Evolutionary conservation across 2,888 invertebrate genomes (phyloP).

Genomic region (Dyspetes luteomarginatus): DNA sequence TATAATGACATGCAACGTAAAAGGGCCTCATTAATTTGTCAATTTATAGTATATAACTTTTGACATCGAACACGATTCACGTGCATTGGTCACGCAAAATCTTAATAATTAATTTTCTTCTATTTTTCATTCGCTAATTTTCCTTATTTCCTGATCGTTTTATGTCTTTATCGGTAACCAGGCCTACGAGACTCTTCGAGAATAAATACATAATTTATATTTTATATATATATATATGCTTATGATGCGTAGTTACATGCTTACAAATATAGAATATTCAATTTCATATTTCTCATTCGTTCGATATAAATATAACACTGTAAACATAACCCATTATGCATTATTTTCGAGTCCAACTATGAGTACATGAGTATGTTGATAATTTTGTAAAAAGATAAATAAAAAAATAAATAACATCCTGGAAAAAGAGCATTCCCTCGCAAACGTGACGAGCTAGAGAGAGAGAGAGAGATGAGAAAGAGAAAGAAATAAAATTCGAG

Average conservation of each 20-base stretch:
- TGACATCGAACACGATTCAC: conserved; percentile 51
- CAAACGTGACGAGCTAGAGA: conserved; percentile 56
- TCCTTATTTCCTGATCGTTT: conserved; percentile 4
- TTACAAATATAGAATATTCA: conserved; percentile 29
- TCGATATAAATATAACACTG: conserved; percentile 32
- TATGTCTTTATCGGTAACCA: conserved; percentile 18
- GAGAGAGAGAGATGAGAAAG: conserved; percentile 25
- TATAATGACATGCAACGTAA: conserved; percentile 41
- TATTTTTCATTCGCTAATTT: background rate
- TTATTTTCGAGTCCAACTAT: conserved; percentile 28
- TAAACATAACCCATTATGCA: conserved; percentile 44
- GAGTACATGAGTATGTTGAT: background rate
- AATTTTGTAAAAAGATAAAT: conserved; percentile 7
- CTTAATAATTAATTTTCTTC: conserved; percentile 17
- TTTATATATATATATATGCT: conserved; percentile 28
- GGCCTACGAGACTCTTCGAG: background rate
- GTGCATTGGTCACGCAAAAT: conserved; percentile 56
- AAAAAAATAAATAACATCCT: conserved; percentile 51
- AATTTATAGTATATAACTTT: conserved; percentile 26
- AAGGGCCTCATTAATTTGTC: conserved; percentile 26
- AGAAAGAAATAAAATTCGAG: conserved; percentile 28
- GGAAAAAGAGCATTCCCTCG: conserved; percentile 59
- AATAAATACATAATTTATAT: conserved; percentile 21
- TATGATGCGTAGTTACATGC: conserved; percentile 57
- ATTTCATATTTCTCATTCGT: conserved; percentile 50